These are phyloP conservation scores for Rattus rattus DNA, from an alignment of 2,113 vertebrate species.

Conservation along the genomic window DNA sequence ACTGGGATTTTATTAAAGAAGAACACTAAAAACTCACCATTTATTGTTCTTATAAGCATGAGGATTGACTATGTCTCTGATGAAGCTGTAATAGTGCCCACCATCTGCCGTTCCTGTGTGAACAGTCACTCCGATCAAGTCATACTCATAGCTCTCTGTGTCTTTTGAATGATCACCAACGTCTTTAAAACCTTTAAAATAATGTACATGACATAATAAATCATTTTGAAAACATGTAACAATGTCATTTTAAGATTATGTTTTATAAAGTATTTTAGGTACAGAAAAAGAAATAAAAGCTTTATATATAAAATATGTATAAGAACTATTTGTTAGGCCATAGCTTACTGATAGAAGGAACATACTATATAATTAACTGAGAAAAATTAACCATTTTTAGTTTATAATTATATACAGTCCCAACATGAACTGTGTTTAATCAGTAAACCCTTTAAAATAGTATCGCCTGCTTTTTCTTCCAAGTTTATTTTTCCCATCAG, in stretches of 20 bases:
- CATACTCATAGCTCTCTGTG: conserved; percentile 97
- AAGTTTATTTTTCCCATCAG: not conserved
- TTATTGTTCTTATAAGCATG: conserved; percentile 99
- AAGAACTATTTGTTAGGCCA: conserved; percentile 43
- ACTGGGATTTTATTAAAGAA: not conserved
- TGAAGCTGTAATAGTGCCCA: conserved; percentile 99
- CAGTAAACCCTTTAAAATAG: conserved; percentile 37
- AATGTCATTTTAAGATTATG: conserved; percentile 46
- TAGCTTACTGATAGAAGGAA: not conserved
- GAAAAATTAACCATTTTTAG: not conserved
- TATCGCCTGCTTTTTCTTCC: not conserved
- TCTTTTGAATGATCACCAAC: conserved; percentile 89
- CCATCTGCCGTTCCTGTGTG: conserved; percentile 99
- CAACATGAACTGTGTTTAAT: not conserved
- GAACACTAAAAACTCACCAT: conserved; percentile 89
- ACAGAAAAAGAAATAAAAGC: not conserved
- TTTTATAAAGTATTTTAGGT: not conserved
- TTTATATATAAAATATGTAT: conserved; percentile 2
- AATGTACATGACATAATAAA: conserved; percentile 53
- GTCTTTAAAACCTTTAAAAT: conserved; percentile 93
- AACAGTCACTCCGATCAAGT: conserved; percentile 98
- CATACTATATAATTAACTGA: not conserved
- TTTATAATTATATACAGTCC: not conserved
- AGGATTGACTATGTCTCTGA: conserved; percentile 97
- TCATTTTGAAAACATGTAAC: conserved; percentile 19